phyloP scores from a whole-genome alignment of 2,113 vertebrate genomes.

The Eulemur macaco region DNA sequence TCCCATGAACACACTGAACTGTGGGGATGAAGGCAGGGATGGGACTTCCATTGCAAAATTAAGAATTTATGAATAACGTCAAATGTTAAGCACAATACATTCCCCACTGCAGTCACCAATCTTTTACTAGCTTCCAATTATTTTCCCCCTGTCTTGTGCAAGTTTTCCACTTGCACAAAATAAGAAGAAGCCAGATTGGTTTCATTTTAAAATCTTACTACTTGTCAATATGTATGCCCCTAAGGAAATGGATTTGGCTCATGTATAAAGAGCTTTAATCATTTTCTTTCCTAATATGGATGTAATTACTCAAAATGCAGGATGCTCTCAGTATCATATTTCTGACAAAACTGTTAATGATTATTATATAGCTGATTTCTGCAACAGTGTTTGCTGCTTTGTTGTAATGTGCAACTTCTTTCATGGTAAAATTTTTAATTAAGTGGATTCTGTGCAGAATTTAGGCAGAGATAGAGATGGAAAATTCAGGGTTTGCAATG shows the following conservation, averaged over 20 bases:
- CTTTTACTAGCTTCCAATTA: conserved; percentile 54
- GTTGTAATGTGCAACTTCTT: background rate
- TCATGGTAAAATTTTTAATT: background rate
- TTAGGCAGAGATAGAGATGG: background rate
- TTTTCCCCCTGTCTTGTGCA: conserved; percentile 40
- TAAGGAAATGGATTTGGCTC: conserved; percentile 62
- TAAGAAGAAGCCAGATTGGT: conserved; percentile 72
- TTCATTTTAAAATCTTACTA: conserved; percentile 68
- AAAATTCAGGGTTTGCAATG: background rate
- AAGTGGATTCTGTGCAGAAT: background rate
- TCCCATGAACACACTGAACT: conserved; percentile 53
- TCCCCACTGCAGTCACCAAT: background rate
- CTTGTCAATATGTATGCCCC: conserved; percentile 76
- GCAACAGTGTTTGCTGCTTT: background rate
- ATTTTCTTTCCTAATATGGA: conserved; percentile 76
- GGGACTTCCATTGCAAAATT: background rate
- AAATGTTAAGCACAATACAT: background rate
- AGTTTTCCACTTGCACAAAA: conserved; percentile 49
- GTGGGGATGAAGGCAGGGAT: rapidly evolving
- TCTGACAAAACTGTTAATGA: conserved; percentile 66
- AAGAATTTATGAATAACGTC: conserved; percentile 61
- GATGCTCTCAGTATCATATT: conserved; percentile 75
- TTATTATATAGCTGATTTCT: conserved; percentile 33
- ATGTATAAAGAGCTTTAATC: conserved; percentile 71
- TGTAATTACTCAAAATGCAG: conserved; percentile 76